phyloP scores from a whole-genome alignment of 2,888 invertebrate genomes.

The Standfussiana lucernea region DNA sequence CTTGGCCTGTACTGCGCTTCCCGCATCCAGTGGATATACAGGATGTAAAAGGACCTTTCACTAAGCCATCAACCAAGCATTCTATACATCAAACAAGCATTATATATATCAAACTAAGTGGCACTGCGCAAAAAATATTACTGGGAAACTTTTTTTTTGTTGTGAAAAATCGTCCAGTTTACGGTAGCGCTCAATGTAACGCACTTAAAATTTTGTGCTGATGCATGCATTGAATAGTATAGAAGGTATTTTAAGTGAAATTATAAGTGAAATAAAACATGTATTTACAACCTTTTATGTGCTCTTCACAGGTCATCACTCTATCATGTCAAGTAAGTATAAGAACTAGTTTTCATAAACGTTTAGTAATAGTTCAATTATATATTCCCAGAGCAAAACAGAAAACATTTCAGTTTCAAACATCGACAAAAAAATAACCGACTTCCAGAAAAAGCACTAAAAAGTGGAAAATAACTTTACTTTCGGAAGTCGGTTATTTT shows the following conservation, averaged over 20 bases:
- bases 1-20: not conserved
- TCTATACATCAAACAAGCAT: not conserved
- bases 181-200: not conserved
- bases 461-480: no score
- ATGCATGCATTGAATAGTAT: not conserved
- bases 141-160: not conserved
- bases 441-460: no score
- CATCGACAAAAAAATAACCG: no score
- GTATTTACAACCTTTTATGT: not conserved
- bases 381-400: not conserved
- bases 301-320: not conserved
- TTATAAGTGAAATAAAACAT: not conserved
- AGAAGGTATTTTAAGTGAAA: not conserved
- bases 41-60: no score
- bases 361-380: not conserved
- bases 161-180: not conserved
- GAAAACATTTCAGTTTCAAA: slow-evolving; percentile 18
- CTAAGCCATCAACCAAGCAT: no score
- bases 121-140: not conserved
- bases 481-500: no score
- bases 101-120: not conserved
- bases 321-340: not conserved
- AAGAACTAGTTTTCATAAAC: not conserved
- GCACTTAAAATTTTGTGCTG: not conserved
- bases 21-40: not conserved